Percentiles rank a stretch among this genome's conserved stretches.
These are phyloP conservation scores for Drosophila asahinai DNA, from an alignment of 1,140 invertebrate genomes.

Conservation along the genomic window DNA sequence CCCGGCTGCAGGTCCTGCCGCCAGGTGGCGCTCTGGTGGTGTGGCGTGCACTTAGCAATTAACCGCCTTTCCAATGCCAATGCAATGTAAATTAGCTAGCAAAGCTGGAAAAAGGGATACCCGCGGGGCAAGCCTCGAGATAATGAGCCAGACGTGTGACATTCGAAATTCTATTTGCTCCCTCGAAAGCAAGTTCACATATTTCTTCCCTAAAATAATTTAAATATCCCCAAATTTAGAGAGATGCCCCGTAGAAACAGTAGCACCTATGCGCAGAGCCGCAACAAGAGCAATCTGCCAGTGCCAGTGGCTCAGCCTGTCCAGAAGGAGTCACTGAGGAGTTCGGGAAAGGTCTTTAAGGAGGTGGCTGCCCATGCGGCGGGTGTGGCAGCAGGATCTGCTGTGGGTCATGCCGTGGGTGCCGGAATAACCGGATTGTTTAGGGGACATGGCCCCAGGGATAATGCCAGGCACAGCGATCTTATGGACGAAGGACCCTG, in stretches of 20 bases:
- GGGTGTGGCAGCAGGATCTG: constrained; percentile 89
- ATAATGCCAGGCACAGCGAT: constrained; percentile 59
- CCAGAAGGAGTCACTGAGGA: constrained; percentile 18
- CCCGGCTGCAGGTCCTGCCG: constrained; percentile 5
- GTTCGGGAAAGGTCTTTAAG: constrained; percentile 42
- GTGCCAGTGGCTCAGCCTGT: not conserved
- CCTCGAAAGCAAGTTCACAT: not conserved
- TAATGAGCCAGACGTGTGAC: not conserved
- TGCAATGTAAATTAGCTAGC: constrained; percentile 68
- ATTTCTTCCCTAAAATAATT: not conserved
- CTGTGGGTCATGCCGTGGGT: constrained; percentile 93
- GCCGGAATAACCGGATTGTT: constrained; percentile 93
- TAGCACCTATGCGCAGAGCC: constrained; percentile 13
- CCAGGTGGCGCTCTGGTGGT: constrained; percentile 43
- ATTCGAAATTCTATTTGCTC: constrained; percentile 48
- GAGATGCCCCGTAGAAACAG: constrained; percentile 51
- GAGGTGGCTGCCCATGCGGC: constrained; percentile 95
- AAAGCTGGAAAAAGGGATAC: not conserved
- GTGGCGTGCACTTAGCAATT: constrained; percentile 62
- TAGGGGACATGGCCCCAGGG: constrained; percentile 87
- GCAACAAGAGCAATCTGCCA: constrained; percentile 11
- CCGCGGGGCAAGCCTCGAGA: constrained; percentile 9
- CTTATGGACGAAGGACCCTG: constrained; percentile 89
- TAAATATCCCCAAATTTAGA: not conserved
- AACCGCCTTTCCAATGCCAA: constrained; percentile 40